Conservation (phyloP, 2,797 vertebrate species). For the Furcifer pardalis region DNA sequence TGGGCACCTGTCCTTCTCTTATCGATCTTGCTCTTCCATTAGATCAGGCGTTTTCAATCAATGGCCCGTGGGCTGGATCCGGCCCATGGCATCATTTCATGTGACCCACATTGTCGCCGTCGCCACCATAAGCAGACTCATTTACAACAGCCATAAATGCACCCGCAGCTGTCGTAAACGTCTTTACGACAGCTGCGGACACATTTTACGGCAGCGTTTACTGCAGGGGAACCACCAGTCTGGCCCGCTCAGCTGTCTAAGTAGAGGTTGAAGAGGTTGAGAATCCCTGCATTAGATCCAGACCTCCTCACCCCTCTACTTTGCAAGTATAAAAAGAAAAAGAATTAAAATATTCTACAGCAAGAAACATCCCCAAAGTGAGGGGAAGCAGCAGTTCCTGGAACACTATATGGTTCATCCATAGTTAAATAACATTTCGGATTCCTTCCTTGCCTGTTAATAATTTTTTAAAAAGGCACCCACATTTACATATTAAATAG, state of each 20-base stretch:
- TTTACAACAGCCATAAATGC: no score
- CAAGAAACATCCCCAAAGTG: not conserved
- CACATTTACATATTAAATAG: conserved; percentile 55
- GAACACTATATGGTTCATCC: not conserved
- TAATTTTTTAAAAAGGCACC: not conserved
- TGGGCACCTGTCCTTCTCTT: not conserved
- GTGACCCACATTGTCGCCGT: no score
- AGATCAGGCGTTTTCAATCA: no score
- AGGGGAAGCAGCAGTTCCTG: not conserved
- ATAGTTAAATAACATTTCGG: conserved; percentile 44
- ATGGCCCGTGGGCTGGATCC: no score
- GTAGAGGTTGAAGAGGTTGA: no score
- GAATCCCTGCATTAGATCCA: conserved; percentile 14
- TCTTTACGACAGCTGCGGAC: no score
- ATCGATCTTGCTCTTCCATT: not conserved
- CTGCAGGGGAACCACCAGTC: no score
- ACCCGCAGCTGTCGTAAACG: no score
- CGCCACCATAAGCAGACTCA: no score
- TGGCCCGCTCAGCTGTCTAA: no score
- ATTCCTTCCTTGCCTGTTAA: not conserved
- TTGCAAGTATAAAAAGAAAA: not conserved
- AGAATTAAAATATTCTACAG: not conserved
- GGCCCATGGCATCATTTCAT: no score
- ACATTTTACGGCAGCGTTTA: no score
- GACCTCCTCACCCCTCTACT: not conserved